Evolutionary conservation across 2,113 vertebrate genomes (phyloP).

Genomic region (Thinocorus orbignyianus): DNA sequence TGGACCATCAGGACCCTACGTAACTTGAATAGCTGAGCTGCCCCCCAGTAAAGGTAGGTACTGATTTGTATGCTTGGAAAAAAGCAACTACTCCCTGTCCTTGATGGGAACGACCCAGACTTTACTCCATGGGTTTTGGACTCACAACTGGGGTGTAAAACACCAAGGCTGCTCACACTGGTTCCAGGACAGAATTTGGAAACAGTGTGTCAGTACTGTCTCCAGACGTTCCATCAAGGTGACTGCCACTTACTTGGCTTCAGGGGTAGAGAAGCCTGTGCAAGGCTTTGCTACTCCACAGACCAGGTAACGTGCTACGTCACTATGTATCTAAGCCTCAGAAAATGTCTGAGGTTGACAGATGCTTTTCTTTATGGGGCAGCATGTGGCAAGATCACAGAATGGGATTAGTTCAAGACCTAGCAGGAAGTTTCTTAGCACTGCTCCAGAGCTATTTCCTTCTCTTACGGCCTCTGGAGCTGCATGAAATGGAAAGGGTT

Average conservation of each 20-base stretch:
- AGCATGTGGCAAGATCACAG: background rate
- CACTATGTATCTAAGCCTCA: background rate
- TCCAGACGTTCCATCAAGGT: background rate
- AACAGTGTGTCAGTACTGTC: background rate
- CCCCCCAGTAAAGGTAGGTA: background rate
- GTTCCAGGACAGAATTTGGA: background rate
- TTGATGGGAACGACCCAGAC: background rate
- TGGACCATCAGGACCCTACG: background rate
- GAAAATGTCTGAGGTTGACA: background rate
- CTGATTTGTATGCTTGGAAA: background rate
- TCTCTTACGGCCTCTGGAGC: background rate
- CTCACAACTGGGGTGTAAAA: background rate
- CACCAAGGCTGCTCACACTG: background rate
- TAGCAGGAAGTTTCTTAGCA: background rate
- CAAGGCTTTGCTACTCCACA: background rate
- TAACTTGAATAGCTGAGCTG: background rate
- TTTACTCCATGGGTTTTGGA: background rate
- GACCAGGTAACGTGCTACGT: background rate
- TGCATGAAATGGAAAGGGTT: background rate
- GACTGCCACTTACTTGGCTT: background rate
- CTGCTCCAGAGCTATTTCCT: background rate
- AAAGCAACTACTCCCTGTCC: background rate
- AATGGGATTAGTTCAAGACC: conserved; percentile 26
- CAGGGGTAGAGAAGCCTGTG: background rate
- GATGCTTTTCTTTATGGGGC: conserved; percentile 1